Percentiles rank a stretch among this genome's conserved stretches.
phyloP scores from a whole-genome alignment of 2,797 vertebrate genomes.

The Notoglanidium macrostoma region DNA sequence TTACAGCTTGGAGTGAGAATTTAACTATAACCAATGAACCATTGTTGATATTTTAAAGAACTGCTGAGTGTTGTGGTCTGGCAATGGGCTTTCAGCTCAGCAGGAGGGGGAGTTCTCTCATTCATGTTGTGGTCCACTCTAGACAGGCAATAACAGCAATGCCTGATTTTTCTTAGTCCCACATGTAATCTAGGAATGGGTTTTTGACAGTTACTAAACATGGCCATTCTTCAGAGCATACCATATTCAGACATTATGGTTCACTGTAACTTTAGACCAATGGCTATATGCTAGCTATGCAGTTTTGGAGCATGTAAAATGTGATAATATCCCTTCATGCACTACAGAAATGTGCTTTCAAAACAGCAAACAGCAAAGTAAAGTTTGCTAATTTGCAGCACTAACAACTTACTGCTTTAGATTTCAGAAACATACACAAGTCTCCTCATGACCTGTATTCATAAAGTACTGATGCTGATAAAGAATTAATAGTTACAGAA shows the following conservation, averaged over 20 bases:
- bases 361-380: background rate
- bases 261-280: slow-evolving; percentile 39
- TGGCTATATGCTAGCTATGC: slow-evolving; percentile 22
- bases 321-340: slow-evolving; percentile 3
- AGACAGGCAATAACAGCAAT: background rate
- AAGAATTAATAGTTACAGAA: background rate
- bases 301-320: background rate
- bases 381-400: slow-evolving; percentile 13
- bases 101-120: background rate
- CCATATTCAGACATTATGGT: slow-evolving; percentile 43
- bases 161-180: background rate
- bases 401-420: slow-evolving; percentile 23
- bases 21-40: background rate
- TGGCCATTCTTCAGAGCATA: slow-evolving; percentile 26
- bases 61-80: background rate
- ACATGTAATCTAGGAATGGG: slow-evolving; percentile 53
- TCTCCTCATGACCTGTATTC: background rate
- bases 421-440: background rate
- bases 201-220: slow-evolving; percentile 41
- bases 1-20: background rate
- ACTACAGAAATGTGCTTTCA: background rate
- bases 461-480: background rate
- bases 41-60: background rate
- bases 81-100: background rate
- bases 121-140: background rate